phyloP scores from a whole-genome alignment of 2,113 vertebrate genomes.

The Hippocampus barbouri region DNA sequence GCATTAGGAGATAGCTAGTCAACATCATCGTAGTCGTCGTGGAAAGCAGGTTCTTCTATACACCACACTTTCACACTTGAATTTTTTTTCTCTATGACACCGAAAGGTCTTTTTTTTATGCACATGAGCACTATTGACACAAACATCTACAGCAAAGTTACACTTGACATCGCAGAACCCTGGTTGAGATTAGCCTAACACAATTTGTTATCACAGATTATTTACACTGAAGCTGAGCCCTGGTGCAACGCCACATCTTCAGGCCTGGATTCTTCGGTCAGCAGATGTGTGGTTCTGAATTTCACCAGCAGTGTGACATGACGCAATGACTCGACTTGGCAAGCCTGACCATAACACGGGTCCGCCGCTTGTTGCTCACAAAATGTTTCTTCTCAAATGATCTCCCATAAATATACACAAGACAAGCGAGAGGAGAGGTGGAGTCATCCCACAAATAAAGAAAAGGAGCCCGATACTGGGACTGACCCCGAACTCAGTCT shows the following conservation, averaged over 20 bases:
- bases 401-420: constrained; percentile 55
- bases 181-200: constrained; percentile 61
- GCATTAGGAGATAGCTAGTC: constrained; percentile 64
- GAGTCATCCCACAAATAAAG: constrained; percentile 13
- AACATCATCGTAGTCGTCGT: constrained; percentile 54
- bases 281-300: constrained; percentile 46
- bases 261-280: constrained; percentile 38
- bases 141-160: constrained; percentile 65
- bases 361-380: constrained; percentile 39
- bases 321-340: constrained; percentile 21
- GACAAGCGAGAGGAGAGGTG: constrained; percentile 20
- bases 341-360: constrained; percentile 9
- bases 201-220: constrained; percentile 51
- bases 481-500: constrained; percentile 34
- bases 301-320: constrained; percentile 50
- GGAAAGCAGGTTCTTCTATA: constrained; percentile 47
- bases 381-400: constrained; percentile 39
- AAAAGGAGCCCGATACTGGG: constrained; percentile 28
- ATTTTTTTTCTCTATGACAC: constrained; percentile 52
- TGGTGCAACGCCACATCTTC: constrained; percentile 3
- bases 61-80: constrained; percentile 43
- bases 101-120: constrained; percentile 41
- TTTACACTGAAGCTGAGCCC: constrained; percentile 46
- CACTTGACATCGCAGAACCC: constrained; percentile 57
- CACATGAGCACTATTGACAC: constrained; percentile 67